phyloP scores from a whole-genome alignment of 1,140 invertebrate genomes.

The Penaeus chinensis region DNA sequence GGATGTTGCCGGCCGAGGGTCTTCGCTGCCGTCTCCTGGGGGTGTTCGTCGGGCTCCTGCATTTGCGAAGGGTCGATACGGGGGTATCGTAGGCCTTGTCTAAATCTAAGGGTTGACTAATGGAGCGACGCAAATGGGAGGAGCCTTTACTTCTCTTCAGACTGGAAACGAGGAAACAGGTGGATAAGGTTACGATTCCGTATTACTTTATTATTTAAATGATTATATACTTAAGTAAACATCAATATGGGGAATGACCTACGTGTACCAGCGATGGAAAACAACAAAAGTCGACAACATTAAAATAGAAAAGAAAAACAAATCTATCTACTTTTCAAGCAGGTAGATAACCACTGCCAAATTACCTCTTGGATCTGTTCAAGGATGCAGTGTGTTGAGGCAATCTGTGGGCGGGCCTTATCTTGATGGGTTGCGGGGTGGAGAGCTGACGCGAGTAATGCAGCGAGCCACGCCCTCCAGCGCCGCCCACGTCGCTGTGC shows the following conservation, averaged over 20 bases:
- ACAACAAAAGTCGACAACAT: too few relatives aligned
- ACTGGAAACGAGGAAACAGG: constrained; percentile 64
- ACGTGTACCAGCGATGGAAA: too few relatives aligned
- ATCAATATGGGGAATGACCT: too few relatives aligned
- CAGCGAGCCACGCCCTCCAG: constrained; percentile 68
- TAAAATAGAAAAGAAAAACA: too few relatives aligned
- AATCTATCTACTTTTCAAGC: too few relatives aligned
- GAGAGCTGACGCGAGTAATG: constrained; percentile 73
- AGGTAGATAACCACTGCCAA: background rate
- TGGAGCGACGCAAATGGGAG: constrained; percentile 75
- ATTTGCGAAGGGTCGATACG: constrained; percentile 15
- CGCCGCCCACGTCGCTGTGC: constrained; percentile 75
- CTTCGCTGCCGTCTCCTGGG: constrained; percentile 45
- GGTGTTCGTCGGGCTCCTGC: constrained; percentile 33
- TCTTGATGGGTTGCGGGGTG: constrained; percentile 74
- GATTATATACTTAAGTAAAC: too few relatives aligned
- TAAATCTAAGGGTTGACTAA: constrained; percentile 80
- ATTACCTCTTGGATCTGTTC: constrained; percentile 44
- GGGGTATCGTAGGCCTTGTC: constrained; percentile 68
- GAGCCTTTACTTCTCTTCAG: constrained; percentile 69
- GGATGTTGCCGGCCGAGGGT: constrained; percentile 68
- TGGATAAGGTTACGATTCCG: background rate
- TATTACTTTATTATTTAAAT: too few relatives aligned
- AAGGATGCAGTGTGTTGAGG: constrained; percentile 49
- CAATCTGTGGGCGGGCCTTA: constrained; percentile 48